Conservation (phyloP, 1,140 invertebrate genomes). For the Diuraphis noxia region DNA sequence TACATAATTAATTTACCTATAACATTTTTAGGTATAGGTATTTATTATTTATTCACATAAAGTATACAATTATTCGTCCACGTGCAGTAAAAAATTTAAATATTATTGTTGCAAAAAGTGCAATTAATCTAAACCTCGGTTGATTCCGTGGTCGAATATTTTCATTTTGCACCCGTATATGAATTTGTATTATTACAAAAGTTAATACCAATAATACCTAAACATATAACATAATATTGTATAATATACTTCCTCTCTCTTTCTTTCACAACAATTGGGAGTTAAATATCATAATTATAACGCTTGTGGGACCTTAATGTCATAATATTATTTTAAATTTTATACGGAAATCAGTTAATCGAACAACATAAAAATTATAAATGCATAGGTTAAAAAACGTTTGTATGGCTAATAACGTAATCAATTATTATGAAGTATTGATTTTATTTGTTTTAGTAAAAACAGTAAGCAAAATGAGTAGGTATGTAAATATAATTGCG, state of each 20-base stretch:
- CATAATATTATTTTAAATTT: not conserved
- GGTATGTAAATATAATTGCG: not conserved
- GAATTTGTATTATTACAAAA: not conserved
- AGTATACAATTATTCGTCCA: not conserved
- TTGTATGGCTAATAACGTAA: not conserved
- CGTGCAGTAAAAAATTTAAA: not conserved
- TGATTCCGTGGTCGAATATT: not conserved
- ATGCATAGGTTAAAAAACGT: not conserved
- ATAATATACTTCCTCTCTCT: not conserved
- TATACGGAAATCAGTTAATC: not conserved
- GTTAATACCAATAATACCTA: not conserved
- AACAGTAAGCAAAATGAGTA: not conserved
- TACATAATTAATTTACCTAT: not conserved
- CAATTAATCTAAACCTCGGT: not conserved
- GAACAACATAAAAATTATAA: not conserved
- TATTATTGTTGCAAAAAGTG: not conserved
- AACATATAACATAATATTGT: not conserved
- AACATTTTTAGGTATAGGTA: not conserved
- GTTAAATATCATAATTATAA: not conserved
- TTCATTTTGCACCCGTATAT: not conserved
- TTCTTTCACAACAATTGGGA: not conserved
- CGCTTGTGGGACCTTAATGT: not conserved
- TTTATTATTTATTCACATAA: not conserved
- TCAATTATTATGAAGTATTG: not conserved
- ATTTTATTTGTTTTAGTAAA: not conserved